A percentile compares a stretch with the other conserved stretches of the same genome.
phyloP scores from a whole-genome alignment of 2,797 vertebrate species.

The Parotocinclus haroldoi region DNA sequence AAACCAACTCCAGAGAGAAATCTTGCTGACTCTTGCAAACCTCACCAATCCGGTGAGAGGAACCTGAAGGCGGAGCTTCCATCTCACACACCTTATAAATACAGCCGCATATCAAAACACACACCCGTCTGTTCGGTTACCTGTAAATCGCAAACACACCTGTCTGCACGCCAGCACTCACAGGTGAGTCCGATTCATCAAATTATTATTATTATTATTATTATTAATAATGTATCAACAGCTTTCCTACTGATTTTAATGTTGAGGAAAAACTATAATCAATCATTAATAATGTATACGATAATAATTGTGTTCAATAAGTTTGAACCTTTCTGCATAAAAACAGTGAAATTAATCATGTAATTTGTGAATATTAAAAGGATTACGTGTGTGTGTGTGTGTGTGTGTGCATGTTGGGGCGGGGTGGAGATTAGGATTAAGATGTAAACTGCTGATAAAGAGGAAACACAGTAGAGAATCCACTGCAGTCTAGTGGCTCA shows the following conservation, averaged over 20 bases:
- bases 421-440: conserved; percentile 33
- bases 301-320: no score
- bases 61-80: conserved; percentile 10
- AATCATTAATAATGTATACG: no score
- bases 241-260: no score
- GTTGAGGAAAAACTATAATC: no score
- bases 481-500: neutral
- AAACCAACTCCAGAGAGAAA: conserved; percentile 5
- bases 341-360: no score
- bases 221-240: no score
- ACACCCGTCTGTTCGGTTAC: conserved; percentile 2
- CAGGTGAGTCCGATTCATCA: conserved; percentile 45
- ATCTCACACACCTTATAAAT: conserved; percentile 44
- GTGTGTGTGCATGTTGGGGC: no score
- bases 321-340: no score
- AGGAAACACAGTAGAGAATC: neutral
- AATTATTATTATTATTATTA: no score
- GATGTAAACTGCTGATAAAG: conserved; percentile 19
- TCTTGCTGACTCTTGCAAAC: conserved; percentile 45
- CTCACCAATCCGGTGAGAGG: conserved; percentile 17
- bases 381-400: no score
- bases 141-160: neutral
- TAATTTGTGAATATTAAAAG: no score
- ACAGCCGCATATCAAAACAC: conserved; percentile 20
- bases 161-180: conserved; percentile 3